phyloP scores from a whole-genome alignment of 1,140 invertebrate genomes.

The Drosophila guanche region DNA sequence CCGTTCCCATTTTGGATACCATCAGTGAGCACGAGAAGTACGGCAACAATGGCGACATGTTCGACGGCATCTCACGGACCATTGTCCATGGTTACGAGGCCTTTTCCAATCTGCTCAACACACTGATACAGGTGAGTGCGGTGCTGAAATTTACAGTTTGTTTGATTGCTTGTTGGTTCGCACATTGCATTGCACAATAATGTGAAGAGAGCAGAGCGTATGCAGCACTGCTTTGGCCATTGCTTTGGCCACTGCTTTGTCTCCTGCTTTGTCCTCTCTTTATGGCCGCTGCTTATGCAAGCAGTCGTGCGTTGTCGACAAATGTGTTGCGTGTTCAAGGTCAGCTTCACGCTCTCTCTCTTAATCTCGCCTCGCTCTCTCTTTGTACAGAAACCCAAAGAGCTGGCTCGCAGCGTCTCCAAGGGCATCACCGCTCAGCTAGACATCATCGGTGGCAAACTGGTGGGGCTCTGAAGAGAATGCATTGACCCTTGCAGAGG shows the following conservation, averaged over 20 bases:
- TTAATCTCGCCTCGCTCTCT: slow-evolving; percentile 3
- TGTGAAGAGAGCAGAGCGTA: too few species aligned
- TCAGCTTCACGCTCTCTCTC: slow-evolving; percentile 22
- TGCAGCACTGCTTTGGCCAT: too few species aligned
- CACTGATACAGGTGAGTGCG: slow-evolving; percentile 84
- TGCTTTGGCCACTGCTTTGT: too few species aligned
- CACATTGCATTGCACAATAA: slow-evolving; percentile 3
- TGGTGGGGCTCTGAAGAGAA: slow-evolving; percentile 84
- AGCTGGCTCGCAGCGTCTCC: slow-evolving; percentile 84
- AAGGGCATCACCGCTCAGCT: slow-evolving; percentile 84
- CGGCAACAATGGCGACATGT: slow-evolving; percentile 85
- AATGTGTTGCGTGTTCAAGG: slow-evolving; percentile 20
- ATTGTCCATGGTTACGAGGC: slow-evolving; percentile 85
- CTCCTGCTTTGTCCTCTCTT: too few species aligned
- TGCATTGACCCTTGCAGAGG: too few species aligned
- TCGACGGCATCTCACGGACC: slow-evolving; percentile 84
- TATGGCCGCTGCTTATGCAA: slow-evolving; percentile 34
- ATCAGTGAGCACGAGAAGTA: slow-evolving; percentile 86
- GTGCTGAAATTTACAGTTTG: not conserved
- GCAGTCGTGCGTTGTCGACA: not conserved
- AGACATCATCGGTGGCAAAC: slow-evolving; percentile 85
- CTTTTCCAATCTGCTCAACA: slow-evolving; percentile 85
- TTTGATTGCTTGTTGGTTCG: not conserved
- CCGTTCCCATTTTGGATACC: slow-evolving; percentile 85
- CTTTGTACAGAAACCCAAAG: slow-evolving; percentile 83